These are phyloP conservation scores for Himalopsyche anomala DNA, from an alignment of 2,888 invertebrate genomes.

Conservation along the genomic window DNA sequence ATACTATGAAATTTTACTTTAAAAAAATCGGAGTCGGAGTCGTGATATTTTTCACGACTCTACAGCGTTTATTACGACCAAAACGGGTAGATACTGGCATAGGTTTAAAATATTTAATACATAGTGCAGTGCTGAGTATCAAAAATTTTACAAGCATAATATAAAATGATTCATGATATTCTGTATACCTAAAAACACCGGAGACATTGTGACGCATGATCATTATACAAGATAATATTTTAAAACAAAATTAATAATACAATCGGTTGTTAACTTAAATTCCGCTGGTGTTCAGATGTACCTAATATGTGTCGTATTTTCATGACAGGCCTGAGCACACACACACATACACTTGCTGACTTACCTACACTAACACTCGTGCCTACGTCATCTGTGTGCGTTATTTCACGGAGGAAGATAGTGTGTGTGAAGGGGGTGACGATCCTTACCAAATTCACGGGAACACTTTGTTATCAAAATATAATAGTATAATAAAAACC, in stretches of 20 bases:
- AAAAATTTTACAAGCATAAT: no score
- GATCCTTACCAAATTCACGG: neutral
- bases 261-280: neutral
- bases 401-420: slow-evolving; percentile 32
- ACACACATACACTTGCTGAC: slow-evolving; percentile 47
- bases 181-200: no score
- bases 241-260: no score
- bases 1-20: no score
- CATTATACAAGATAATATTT: neutral
- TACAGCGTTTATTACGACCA: no score
- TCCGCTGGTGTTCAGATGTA: slow-evolving; percentile 56
- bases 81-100: no score
- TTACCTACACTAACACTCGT: slow-evolving; percentile 38
- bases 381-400: slow-evolving; percentile 39
- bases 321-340: slow-evolving; percentile 46
- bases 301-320: slow-evolving; percentile 51
- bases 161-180: no score
- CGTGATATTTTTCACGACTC: no score
- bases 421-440: slow-evolving; percentile 41
- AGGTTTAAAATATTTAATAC: no score
- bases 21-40: no score
- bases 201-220: neutral
- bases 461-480: neutral
- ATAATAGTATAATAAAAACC: no score
- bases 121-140: no score